Evolutionary conservation across 1,140 invertebrate species (phyloP), one percentile per base, ranked within the genome.

Genomic region (Thalassaphorura encarpata): DNA sequence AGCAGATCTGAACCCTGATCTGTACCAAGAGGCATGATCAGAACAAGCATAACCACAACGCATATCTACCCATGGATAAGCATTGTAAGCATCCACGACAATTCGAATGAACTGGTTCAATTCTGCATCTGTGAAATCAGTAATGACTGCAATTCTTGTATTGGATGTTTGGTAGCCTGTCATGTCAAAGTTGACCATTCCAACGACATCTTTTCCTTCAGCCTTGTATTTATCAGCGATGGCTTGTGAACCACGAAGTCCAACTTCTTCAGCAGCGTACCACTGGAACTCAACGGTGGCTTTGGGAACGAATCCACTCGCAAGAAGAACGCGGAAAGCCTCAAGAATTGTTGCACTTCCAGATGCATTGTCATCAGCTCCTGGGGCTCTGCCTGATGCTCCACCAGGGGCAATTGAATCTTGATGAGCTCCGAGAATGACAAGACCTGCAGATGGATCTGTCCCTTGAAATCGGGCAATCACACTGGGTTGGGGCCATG

Each of bases 191-290:
- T 58, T 52, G 8, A 58, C 24, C 56, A 58, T 58, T 11, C 11
- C 40, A n/a, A 31, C 18, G 18, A 58, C 56, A 4, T 42, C 39
- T 4, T 52, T 28, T 2, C 28, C 29, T 15, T 2, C 13, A 6
- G 33, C 16, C 1, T 28, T 23, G 28, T 61, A 61, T 1, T n/a
- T 2, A 6, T 26, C 1, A 23, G 59, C 59, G 40, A 61, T 61
- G 4, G 46, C 59, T 23, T 8, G 27, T 0, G 58, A 60, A 0
- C 58, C 58, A 2, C 39, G 41, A 16, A 56, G 58, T 0, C 59
- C 59, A 0, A 52, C 54, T 29, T 61, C 59, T 39, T 61, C 59
- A 0, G 40, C 59, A 19, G 59, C 59, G 45, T 61, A 61, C 59
- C 59, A 61, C 2, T 61, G 59, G 27, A 61, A 61, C 33, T 61